Conservation (phyloP, 2,113 vertebrate species). For the Odontophorus gujanensis region DNA sequence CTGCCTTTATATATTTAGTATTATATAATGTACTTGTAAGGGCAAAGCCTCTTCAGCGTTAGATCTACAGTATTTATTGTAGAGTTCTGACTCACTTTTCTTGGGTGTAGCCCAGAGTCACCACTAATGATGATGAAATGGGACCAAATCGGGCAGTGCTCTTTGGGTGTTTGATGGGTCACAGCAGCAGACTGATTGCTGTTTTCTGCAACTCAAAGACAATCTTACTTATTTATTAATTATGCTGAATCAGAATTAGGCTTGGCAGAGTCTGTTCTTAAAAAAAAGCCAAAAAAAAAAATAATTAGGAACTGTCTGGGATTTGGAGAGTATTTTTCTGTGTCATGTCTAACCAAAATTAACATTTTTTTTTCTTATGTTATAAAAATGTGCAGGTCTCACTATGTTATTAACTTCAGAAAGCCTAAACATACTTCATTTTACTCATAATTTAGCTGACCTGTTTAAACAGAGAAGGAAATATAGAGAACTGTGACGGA, state of each 20-base stretch:
- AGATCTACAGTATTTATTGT: constrained; percentile 34
- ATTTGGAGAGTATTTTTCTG: neutral
- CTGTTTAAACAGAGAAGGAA: neutral
- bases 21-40: constrained; percentile 73
- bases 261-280: neutral
- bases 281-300: neutral
- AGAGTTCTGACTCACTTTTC: constrained; percentile 58
- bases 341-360: neutral
- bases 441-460: neutral
- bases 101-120: constrained; percentile 47
- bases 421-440: neutral
- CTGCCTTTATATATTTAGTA: constrained; percentile 50
- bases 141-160: neutral
- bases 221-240: neutral
- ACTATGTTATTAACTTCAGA: neutral
- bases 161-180: neutral
- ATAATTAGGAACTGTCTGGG: neutral
- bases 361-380: neutral
- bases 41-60: constrained; percentile 51
- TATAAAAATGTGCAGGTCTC: neutral
- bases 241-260: constrained; percentile 27
- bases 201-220: neutral
- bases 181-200: neutral
- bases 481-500: neutral
- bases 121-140: constrained; percentile 39